Evolutionary conservation across 2,888 invertebrate genomes (phyloP), one percentile per base, ranked within the genome.

Genomic region (Rhyacophila evoluta): DNA sequence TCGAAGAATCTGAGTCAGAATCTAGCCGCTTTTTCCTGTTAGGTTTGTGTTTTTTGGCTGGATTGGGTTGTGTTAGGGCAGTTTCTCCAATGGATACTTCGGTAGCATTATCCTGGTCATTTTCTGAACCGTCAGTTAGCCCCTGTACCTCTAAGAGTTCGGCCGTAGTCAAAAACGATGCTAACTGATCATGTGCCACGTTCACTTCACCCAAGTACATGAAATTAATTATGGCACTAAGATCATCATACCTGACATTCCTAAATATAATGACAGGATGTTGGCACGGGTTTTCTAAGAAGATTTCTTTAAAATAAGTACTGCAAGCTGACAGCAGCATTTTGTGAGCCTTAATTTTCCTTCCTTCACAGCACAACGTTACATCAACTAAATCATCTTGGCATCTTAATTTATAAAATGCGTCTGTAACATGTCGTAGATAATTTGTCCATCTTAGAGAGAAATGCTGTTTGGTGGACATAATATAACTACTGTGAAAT

Each of bases 381-480:
- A 96, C 96, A 89, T 96, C 96, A 75, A 95, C 95, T 82, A 96
- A 91, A 88, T 91, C 93, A 86, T 92, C 92, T 84, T 92, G 91
- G 83, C 90, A 89, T 77, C 92, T 92, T 82, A 96, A 89, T 82
- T 92, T 91, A 86, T 95, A 95, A 85, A 96, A 94, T 68, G 95
- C 95, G 86, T 93, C 93, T 82, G 94, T 94, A 84, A 96, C 93
- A 87, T 94, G 94, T 84, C 92, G 91, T 85, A 94, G 91, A 86
- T 96, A 95, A 88, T 95, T 95, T 87, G 95, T 95, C 96, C 96
- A 96, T 83, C 95, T 93, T 83, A 96, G 89, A 83, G 95, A 95
- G 88, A 95, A 96, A 85, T 95, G 95, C 86, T 95, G 94, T 86
- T 92, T 92, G 87, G 92, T 89, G 33, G 29, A 33, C 38, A 72